Evolutionary conservation across 2,113 vertebrate genomes (phyloP).

Genomic region (Urocynchramus pylzowi): DNA sequence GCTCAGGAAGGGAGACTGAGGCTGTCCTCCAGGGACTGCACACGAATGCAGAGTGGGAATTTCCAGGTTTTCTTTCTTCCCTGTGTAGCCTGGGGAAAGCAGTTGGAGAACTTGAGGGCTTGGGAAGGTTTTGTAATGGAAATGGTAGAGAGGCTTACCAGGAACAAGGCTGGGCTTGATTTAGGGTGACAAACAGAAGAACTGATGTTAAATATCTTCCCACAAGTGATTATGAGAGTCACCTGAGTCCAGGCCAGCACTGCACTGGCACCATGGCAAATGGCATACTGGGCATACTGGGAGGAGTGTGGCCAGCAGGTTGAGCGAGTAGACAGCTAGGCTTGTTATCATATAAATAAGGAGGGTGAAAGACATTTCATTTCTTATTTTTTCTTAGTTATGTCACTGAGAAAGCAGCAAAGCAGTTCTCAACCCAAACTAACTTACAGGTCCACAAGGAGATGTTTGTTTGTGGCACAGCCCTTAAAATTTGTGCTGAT

Average conservation of each 20-base stretch:
- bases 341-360: not conserved
- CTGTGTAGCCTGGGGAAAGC: not conserved
- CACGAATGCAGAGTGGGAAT: not conserved
- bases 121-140: not conserved
- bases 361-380: not conserved
- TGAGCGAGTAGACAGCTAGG: fast-evolving
- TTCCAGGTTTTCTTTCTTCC: not conserved
- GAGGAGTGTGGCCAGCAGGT: not conserved
- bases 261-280: not conserved
- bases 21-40: not conserved
- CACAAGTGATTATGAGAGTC: not conserved
- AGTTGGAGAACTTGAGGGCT: not conserved
- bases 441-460: not conserved
- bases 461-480: not conserved
- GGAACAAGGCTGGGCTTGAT: not conserved
- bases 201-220: not conserved
- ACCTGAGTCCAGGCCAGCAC: not conserved
- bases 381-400: not conserved
- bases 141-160: not conserved
- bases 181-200: not conserved
- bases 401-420: not conserved
- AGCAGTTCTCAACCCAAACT: not conserved
- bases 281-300: not conserved
- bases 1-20: not conserved
- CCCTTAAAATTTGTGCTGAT: not conserved